Evolutionary conservation across 2,888 invertebrate genomes (phyloP).

Genomic region (Mylabris sibirica): DNA sequence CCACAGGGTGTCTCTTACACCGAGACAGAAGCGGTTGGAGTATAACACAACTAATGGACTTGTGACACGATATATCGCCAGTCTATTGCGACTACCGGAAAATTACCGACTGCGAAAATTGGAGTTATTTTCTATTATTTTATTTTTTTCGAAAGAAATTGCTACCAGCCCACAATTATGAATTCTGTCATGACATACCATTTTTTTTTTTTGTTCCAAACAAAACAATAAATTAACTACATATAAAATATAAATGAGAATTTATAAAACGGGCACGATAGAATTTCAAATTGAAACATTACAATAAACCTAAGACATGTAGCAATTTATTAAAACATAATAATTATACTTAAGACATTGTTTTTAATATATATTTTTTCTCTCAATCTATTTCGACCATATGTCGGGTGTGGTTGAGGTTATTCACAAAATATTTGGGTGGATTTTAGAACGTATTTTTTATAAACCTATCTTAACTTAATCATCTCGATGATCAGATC

Average conservation of each 20-base stretch:
- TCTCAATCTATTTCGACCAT: slow-evolving; percentile 1
- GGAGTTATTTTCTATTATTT: slow-evolving; percentile 52
- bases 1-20: slow-evolving; percentile 60
- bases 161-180: slow-evolving; percentile 23
- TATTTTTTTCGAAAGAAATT: slow-evolving; percentile 43
- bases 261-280: slow-evolving; percentile 4
- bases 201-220: not conserved
- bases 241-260: not conserved
- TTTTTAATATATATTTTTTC: not conserved
- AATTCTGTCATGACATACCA: not conserved
- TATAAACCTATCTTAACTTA: not conserved
- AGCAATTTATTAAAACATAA: slow-evolving; percentile 11
- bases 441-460: slow-evolving; percentile 11
- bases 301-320: not conserved
- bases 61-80: slow-evolving; percentile 52
- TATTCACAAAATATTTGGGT: slow-evolving; percentile 9
- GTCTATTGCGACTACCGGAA: slow-evolving; percentile 50
- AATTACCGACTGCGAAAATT: slow-evolving; percentile 57
- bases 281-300: slow-evolving; percentile 9
- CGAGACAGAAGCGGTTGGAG: slow-evolving; percentile 46
- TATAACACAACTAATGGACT: slow-evolving; percentile 52
- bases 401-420: not conserved
- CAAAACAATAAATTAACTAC: not conserved
- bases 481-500: not conserved
- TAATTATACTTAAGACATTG: not conserved